Percentiles rank a stretch among this genome's conserved stretches.
phyloP scores from a whole-genome alignment of 2,888 invertebrate species.

The Allacma fusca region DNA sequence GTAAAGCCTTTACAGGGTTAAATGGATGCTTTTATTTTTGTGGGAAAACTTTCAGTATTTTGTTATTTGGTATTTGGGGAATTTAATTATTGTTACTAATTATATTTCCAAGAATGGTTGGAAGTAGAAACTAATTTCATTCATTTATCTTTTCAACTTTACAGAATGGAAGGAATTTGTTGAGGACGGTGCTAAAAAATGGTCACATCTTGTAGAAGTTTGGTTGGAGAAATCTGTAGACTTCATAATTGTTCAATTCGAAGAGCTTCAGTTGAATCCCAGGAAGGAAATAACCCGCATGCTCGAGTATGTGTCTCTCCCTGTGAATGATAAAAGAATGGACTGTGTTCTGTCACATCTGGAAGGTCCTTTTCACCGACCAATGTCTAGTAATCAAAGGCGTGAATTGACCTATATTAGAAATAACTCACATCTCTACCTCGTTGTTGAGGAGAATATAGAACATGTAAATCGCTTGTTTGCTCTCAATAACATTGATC shows the following conservation, averaged over 20 bases:
- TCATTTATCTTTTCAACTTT: too few relatives aligned
- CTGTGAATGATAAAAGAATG: constrained; percentile 61
- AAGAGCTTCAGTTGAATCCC: constrained; percentile 62
- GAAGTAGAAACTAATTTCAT: too few relatives aligned
- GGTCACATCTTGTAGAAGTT: constrained; percentile 57
- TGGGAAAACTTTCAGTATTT: too few relatives aligned
- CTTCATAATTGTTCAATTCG: constrained; percentile 63
- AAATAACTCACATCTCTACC: constrained; percentile 24
- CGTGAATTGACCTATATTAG: not conserved
- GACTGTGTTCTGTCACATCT: constrained; percentile 62
- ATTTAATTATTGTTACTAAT: too few relatives aligned
- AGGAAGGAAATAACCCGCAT: constrained; percentile 59
- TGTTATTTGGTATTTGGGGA: too few relatives aligned
- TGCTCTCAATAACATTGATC: constrained; percentile 55
- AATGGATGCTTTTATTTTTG: too few relatives aligned
- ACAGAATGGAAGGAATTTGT: constrained; percentile 58
- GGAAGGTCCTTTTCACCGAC: constrained; percentile 62
- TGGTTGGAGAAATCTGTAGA: constrained; percentile 60
- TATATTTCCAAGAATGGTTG: too few relatives aligned
- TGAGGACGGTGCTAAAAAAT: constrained; percentile 45
- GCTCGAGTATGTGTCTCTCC: constrained; percentile 61
- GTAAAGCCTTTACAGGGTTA: too few relatives aligned
- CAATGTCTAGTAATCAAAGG: not conserved
- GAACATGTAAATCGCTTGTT: constrained; percentile 60
- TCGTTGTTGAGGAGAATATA: constrained; percentile 60